Conservation (phyloP, 2,113 vertebrate genomes). For the Halichoeres trimaculatus region DNA sequence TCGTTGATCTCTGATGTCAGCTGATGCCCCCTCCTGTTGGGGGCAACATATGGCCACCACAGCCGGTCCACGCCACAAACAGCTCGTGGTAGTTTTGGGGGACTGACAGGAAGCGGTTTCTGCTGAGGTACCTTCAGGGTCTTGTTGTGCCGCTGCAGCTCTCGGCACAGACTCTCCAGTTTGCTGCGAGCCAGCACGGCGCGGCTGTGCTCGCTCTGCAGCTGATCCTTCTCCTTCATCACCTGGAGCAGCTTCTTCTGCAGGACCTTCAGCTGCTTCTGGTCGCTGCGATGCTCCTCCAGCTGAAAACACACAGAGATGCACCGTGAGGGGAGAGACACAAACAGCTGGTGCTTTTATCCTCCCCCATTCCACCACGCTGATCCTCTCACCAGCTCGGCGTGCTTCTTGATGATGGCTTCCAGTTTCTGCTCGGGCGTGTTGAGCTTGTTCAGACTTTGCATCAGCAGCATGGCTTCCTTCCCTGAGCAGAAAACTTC, state of each 20-base stretch:
- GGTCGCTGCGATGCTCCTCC: conserved; percentile 93
- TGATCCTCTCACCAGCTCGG: conserved; percentile 90
- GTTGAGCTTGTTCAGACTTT: conserved; percentile 91
- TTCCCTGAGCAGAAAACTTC: conserved; percentile 85
- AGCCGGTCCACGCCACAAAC: conserved; percentile 12
- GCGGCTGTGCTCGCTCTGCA: conserved; percentile 95
- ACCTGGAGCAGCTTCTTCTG: conserved; percentile 86
- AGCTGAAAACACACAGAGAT: conserved; percentile 76
- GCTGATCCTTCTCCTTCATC: conserved; percentile 95
- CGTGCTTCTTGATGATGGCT: conserved; percentile 95
- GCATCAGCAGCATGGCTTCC: conserved; percentile 93
- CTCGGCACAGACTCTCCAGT: conserved; percentile 94
- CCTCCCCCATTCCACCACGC: not conserved
- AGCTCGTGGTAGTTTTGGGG: not conserved
- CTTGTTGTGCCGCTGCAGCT: conserved; percentile 98
- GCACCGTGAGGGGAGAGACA: no score
- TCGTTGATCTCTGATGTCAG: conserved; percentile 22
- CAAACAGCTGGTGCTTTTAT: not conserved
- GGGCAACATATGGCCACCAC: conserved; percentile 40
- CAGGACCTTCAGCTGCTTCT: conserved; percentile 83
- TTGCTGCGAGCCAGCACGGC: conserved; percentile 75
- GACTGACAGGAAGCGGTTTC: not conserved
- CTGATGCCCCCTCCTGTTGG: conserved; percentile 46
- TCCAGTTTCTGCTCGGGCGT: conserved; percentile 93
- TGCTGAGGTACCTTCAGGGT: conserved; percentile 91